Evolutionary conservation across 2,113 vertebrate genomes (phyloP).

Genomic region (Psettodes erumei): DNA sequence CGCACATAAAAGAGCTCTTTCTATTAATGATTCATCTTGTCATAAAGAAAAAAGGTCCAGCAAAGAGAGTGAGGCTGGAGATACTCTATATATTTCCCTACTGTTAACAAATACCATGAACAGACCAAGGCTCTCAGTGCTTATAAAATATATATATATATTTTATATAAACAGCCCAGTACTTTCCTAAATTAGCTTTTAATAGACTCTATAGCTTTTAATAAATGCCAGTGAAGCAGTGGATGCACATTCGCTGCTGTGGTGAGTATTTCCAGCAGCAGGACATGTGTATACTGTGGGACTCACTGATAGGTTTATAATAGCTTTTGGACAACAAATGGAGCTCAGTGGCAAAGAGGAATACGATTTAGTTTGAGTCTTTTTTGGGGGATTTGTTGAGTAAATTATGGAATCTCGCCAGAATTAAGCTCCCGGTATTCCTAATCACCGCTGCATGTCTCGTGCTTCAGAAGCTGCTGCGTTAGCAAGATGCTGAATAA

Average conservation of each 20-base stretch:
- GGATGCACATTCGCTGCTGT: neutral
- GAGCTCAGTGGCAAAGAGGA: neutral
- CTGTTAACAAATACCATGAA: neutral
- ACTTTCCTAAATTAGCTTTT: too few relatives aligned
- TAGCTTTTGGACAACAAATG: too few relatives aligned
- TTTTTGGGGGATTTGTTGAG: neutral
- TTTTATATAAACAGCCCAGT: neutral
- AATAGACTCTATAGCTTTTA: neutral
- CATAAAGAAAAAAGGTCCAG: neutral
- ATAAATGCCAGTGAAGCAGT: neutral
- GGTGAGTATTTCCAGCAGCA: neutral
- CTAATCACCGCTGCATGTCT: too few relatives aligned
- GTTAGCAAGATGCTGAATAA: neutral
- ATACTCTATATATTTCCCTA: neutral
- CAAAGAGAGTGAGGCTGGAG: neutral
- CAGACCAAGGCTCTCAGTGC: neutral
- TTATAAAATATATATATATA: neutral
- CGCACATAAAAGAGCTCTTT: too few relatives aligned
- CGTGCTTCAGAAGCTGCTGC: neutral
- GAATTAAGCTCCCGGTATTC: neutral
- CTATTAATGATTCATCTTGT: too few relatives aligned
- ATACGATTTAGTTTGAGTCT: neutral
- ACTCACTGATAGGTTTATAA: neutral
- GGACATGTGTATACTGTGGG: neutral
- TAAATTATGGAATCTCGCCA: neutral